phyloP scores from a whole-genome alignment of 2,888 invertebrate genomes.

The Luffia ferchaultella region DNA sequence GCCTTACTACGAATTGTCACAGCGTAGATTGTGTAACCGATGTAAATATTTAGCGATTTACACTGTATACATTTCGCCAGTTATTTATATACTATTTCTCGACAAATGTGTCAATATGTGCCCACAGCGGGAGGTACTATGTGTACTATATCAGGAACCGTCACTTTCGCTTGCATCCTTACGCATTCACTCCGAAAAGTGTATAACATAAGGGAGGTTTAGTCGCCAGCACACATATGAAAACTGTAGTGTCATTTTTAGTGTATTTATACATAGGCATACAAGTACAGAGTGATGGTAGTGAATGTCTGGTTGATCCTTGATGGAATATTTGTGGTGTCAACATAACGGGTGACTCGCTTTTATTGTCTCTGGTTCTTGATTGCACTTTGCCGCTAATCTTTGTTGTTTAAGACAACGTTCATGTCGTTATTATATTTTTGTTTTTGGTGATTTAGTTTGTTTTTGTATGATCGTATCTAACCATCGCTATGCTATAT shows the following conservation, averaged over 20 bases:
- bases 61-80: not conserved
- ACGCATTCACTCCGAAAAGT: too few relatives aligned
- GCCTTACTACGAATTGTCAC: not conserved
- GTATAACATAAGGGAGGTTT: too few relatives aligned
- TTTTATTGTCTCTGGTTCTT: constrained; percentile 1
- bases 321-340: constrained; percentile 60
- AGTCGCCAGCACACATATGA: too few relatives aligned
- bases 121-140: too few relatives aligned
- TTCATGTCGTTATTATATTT: too few relatives aligned
- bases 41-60: not conserved
- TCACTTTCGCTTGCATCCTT: too few relatives aligned
- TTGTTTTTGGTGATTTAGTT: too few relatives aligned
- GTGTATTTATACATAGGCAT: too few relatives aligned
- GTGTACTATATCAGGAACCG: too few relatives aligned
- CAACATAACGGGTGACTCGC: constrained; percentile 25
- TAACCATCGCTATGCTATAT: too few relatives aligned
- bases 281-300: not conserved
- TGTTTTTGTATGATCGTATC: too few relatives aligned
- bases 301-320: constrained; percentile 36
- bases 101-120: not conserved
- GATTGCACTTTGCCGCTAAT: not conserved
- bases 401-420: not conserved
- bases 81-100: not conserved
- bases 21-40: not conserved
- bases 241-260: too few relatives aligned